phyloP scores from a whole-genome alignment of 2,888 invertebrate species.

The Drosophila siamana region DNA sequence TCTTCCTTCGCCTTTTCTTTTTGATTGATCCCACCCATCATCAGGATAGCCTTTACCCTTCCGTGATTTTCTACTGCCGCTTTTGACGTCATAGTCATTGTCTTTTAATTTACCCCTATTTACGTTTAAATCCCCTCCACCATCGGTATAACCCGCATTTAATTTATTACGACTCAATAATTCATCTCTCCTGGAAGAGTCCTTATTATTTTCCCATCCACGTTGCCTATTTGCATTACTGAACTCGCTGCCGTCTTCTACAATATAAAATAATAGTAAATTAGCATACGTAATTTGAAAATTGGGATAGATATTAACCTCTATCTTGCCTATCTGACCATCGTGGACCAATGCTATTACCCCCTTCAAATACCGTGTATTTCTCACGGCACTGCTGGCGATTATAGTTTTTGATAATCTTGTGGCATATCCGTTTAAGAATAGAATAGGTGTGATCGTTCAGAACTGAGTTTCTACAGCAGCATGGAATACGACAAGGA shows the following conservation, averaged over 20 bases:
- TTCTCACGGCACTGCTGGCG: conserved; percentile 69
- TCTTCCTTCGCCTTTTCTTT: not conserved
- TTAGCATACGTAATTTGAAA: not conserved
- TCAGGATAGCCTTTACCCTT: not conserved
- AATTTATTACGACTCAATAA: not conserved
- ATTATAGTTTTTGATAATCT: conserved; percentile 71
- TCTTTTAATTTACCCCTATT: conserved; percentile 9
- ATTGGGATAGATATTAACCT: conserved; percentile 24
- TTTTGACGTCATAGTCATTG: not conserved
- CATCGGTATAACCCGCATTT: not conserved
- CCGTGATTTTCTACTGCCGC: not conserved
- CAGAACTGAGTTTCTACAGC: conserved; percentile 55
- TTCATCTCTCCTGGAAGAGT: conserved; percentile 1
- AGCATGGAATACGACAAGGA: conserved; percentile 47
- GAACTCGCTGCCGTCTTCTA: conserved; percentile 1
- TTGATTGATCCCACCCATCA: not conserved
- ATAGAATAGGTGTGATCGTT: conserved; percentile 73
- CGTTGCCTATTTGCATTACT: not conserved
- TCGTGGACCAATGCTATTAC: conserved; percentile 60
- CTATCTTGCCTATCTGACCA: conserved; percentile 7
- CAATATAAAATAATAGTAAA: not conserved
- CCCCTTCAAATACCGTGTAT: conserved; percentile 80
- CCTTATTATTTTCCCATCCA: not conserved
- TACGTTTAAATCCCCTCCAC: not conserved
- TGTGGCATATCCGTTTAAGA: conserved; percentile 79